Evolutionary conservation across 2,888 invertebrate genomes (phyloP), one percentile per base, ranked within the genome.

Genomic region (Cylloceria caligata): DNA sequence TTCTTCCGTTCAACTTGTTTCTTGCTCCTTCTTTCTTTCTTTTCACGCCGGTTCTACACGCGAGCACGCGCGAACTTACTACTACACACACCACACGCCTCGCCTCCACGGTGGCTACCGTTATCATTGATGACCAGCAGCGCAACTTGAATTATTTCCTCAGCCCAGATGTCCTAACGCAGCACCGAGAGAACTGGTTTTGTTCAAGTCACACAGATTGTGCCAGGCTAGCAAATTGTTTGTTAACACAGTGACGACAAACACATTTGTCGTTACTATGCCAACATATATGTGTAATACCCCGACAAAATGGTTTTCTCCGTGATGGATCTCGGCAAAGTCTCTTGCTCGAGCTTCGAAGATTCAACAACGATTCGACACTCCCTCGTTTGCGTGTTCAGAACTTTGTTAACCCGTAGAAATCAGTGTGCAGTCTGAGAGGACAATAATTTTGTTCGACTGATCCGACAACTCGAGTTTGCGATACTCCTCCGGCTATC

Each of bases 391-490:
- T 67, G 76, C 71, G 45, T 67, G 60, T 30, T 67, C 57, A 75
- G 72, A 83, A 86, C 83, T 87, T 85, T 9, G 67, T 27, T 73
- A 77, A 19, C 72, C 57, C 42, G 83, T 87, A 87, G 88, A 88
- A 89, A 88, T 89, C 88, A 88, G 87, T 88, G 88, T 88, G 90
- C 89, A 91, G n/a, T n/a, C n/a, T n/a, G n/a, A n/a, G n/a, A n/a
- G n/a, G n/a, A 39, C 39, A 80, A 52, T 30, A 60, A 72, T 36
- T 13, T 52, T 13, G 39, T 39, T 45, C 30, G 52, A 52, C 60
- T 74, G 47, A 75, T 64, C 69, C 47, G 75, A 74, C 64, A 75
- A 21, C 9, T 39, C 34, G 27, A 34, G 55, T 55, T 45, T 42
- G 45, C 27, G 24, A 68, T 16, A 49, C 62, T 74, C 24, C 5